phyloP scores from a whole-genome alignment of 2,113 vertebrate genomes.

The Phocoena sinus region DNA sequence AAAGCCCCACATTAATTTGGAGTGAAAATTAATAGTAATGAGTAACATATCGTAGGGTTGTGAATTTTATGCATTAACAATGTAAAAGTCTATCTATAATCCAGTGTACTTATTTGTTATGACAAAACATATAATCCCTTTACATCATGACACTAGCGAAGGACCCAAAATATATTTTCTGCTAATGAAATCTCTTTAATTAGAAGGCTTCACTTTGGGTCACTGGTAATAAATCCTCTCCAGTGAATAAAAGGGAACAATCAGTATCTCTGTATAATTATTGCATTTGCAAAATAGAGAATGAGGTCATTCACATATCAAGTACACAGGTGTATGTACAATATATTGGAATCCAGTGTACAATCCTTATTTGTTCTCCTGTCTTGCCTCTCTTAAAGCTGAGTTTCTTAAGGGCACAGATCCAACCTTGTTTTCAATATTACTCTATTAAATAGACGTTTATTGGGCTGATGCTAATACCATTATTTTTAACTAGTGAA shows the following conservation, averaged over 20 bases:
- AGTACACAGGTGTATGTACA: background rate
- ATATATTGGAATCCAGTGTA: background rate
- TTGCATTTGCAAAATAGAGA: background rate
- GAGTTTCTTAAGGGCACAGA: background rate
- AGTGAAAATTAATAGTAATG: background rate
- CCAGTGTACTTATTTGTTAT: background rate
- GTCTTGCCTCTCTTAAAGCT: background rate
- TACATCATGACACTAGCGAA: background rate
- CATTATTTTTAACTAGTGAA: background rate
- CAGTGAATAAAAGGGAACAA: background rate
- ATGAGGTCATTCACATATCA: background rate
- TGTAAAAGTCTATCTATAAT: background rate
- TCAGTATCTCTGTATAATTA: background rate
- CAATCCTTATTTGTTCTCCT: background rate
- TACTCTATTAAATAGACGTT: background rate
- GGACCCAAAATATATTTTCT: background rate
- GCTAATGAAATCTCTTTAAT: background rate
- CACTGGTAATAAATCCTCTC: background rate
- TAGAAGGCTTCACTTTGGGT: background rate
- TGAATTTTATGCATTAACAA: background rate
- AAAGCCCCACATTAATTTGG: background rate
- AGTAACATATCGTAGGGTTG: background rate
- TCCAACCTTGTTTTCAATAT: background rate
- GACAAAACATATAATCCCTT: background rate
- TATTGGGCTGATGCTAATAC: background rate